Conservation (phyloP, 2,113 vertebrate genomes). For the Rhineura floridana region DNA sequence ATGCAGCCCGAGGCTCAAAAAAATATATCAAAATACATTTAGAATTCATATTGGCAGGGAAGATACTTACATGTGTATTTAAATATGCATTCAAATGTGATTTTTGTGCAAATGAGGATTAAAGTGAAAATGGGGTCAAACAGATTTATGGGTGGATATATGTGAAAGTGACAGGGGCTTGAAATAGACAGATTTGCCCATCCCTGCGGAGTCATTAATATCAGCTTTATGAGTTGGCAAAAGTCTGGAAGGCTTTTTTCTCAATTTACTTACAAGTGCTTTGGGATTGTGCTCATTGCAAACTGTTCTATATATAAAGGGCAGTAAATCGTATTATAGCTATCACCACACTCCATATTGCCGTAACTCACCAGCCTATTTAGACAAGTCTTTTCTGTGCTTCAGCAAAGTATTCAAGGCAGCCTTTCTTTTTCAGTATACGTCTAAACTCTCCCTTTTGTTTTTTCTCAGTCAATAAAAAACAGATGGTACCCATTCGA, state of each 20-base stretch:
- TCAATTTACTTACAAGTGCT: not conserved
- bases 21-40: not conserved
- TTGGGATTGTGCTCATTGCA: slow-evolving; percentile 16
- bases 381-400: slow-evolving; percentile 9
- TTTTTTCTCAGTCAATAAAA: not conserved
- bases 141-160: not conserved
- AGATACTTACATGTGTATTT: not conserved
- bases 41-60: not conserved
- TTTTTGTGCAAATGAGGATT: too few species aligned
- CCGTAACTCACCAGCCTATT: not conserved
- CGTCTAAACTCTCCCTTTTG: slow-evolving; percentile 6
- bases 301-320: not conserved
- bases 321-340: not conserved
- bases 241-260: not conserved
- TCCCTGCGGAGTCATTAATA: not conserved
- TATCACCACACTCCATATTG: not conserved
- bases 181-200: not conserved
- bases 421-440: not conserved
- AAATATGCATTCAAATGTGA: not conserved
- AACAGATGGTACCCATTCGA: slow-evolving; percentile 24
- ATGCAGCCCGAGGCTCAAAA: not conserved
- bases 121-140: not conserved
- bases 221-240: not conserved
- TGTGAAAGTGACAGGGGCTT: not conserved
- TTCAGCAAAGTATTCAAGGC: not conserved